Evolutionary conservation across 2,797 vertebrate genomes (phyloP).

Genomic region (Nasua narica): DNA sequence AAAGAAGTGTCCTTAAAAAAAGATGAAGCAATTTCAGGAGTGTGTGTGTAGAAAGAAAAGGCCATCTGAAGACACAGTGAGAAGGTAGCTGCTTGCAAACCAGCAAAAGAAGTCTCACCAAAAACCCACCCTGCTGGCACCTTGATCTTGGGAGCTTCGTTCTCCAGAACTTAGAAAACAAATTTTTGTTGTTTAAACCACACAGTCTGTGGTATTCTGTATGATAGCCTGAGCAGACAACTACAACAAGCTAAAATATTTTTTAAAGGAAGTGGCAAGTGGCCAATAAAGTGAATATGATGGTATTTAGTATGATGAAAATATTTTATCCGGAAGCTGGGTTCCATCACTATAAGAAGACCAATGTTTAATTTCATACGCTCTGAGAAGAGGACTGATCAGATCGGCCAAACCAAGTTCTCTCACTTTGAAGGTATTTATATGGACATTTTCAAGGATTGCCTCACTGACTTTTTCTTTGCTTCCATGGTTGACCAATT

Average conservation of each 20-base stretch:
- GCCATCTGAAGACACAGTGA: not conserved
- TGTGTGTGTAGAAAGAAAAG: not conserved
- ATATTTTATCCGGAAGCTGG: not conserved
- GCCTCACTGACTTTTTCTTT: not conserved
- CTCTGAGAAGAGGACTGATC: not conserved
- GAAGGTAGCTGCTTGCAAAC: not conserved
- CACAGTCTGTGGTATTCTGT: not conserved
- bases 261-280: not conserved
- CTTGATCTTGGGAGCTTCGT: not conserved
- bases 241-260: not conserved
- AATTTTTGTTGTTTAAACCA: not conserved
- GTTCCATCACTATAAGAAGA: not conserved
- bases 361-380: not conserved
- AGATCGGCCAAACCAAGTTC: not conserved
- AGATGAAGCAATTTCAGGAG: not conserved
- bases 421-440: not conserved
- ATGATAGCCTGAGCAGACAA: not conserved
- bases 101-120: not conserved
- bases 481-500: not conserved
- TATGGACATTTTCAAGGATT: not conserved
- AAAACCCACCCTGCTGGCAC: rapidly evolving
- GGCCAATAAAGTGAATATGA: not conserved
- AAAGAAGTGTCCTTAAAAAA: not conserved
- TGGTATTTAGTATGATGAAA: not conserved
- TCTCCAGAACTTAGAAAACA: not conserved